phyloP scores from a whole-genome alignment of 2,113 vertebrate genomes.

The Gracilinanus agilis region DNA sequence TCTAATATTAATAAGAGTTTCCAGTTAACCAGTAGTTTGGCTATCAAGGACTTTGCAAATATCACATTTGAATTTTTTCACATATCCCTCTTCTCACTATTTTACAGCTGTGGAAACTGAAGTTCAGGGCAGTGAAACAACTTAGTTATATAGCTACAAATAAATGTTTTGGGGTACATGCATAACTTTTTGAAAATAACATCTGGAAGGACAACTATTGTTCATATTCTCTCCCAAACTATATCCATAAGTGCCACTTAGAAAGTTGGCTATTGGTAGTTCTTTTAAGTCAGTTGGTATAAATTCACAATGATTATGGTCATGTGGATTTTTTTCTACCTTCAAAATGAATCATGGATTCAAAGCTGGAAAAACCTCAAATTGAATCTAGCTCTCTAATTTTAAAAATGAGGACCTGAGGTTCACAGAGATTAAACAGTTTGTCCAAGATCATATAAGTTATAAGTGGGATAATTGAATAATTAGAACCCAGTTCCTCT shows the following conservation, averaged over 20 bases:
- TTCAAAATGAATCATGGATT: neutral
- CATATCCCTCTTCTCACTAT: neutral
- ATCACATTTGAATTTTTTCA: neutral
- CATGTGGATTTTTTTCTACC: neutral
- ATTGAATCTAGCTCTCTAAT: neutral
- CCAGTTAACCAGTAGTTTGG: neutral
- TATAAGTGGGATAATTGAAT: neutral
- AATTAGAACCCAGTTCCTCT: neutral
- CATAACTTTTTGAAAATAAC: neutral
- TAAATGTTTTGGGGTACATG: neutral
- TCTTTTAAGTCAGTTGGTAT: neutral
- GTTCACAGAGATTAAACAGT: neutral
- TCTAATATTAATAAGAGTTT: neutral
- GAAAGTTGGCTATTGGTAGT: neutral
- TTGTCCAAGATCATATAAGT: neutral
- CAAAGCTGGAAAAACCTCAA: neutral
- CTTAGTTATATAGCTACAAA: neutral
- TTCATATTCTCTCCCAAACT: neutral
- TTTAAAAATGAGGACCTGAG: neutral
- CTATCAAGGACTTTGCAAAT: neutral
- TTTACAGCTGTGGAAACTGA: conserved; percentile 33
- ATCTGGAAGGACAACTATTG: neutral
- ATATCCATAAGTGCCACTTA: neutral
- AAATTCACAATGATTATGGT: neutral
- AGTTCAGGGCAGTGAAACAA: neutral